Evolutionary conservation across 2,888 invertebrate species (phyloP).

Genomic region (Chromoteleia sp.): DNA sequence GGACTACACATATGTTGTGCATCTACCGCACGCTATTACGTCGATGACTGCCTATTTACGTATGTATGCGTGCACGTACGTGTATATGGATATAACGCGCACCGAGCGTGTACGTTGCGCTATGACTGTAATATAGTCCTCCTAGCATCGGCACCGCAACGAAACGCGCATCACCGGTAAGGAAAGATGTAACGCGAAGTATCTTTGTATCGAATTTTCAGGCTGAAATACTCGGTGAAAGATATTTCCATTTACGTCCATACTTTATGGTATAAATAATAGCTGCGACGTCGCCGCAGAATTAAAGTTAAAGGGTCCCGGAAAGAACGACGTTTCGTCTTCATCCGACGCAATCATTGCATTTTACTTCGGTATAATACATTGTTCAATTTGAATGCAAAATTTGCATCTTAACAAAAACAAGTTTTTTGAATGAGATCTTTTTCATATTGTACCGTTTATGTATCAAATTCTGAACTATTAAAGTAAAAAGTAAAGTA

Average conservation of each 20-base stretch:
- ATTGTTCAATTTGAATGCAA: no score
- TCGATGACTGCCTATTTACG: conserved; percentile 53
- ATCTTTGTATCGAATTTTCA: conserved; percentile 44
- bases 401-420: no score
- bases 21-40: conserved; percentile 65
- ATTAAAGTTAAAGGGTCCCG: no score
- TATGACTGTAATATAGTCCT: conserved; percentile 50
- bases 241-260: background rate
- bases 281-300: background rate
- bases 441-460: no score
- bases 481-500: no score
- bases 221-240: conserved; percentile 4
- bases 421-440: no score
- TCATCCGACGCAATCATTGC: no score
- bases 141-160: conserved; percentile 18
- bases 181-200: conserved; percentile 33
- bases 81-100: background rate
- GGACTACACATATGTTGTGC: conserved; percentile 56
- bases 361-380: no score
- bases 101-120: background rate
- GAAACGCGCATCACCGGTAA: conserved; percentile 47
- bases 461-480: no score
- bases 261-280: background rate
- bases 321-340: no score
- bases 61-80: conserved; percentile 1